Evolutionary conservation across 2,797 vertebrate species (phyloP).

Genomic region (Bucorvus abyssinicus): DNA sequence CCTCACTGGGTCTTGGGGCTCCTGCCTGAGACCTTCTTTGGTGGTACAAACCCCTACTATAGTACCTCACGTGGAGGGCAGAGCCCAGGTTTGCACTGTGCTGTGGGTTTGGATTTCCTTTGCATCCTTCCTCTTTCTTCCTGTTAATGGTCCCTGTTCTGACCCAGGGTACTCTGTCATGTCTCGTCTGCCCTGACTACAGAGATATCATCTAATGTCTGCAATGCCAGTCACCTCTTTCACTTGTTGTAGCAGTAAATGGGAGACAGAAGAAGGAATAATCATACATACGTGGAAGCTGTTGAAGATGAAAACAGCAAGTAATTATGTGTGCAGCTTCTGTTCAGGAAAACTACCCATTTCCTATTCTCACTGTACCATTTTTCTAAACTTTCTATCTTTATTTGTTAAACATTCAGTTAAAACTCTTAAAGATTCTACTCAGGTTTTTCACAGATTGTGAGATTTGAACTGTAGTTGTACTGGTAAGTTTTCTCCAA

Average conservation of each 20-base stretch:
- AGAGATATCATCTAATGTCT: background rate
- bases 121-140: background rate
- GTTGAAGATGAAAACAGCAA: background rate
- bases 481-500: background rate
- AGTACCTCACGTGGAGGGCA: background rate
- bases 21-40: background rate
- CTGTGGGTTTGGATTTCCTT: background rate
- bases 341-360: background rate
- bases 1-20: background rate
- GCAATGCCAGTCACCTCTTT: background rate
- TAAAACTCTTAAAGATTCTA: background rate
- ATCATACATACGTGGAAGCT: background rate
- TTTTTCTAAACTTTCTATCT: background rate
- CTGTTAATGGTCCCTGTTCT: background rate
- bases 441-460: background rate
- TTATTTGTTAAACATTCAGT: background rate
- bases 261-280: background rate
- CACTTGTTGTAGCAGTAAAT: background rate
- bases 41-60: background rate
- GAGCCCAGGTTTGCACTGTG: background rate
- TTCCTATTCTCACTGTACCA: background rate
- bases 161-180: background rate
- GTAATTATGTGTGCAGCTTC: background rate
- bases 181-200: background rate
- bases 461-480: background rate